Base-by-base conservation (phyloP, 2,113 vertebrate genomes). In the Athene noctua region DNA sequence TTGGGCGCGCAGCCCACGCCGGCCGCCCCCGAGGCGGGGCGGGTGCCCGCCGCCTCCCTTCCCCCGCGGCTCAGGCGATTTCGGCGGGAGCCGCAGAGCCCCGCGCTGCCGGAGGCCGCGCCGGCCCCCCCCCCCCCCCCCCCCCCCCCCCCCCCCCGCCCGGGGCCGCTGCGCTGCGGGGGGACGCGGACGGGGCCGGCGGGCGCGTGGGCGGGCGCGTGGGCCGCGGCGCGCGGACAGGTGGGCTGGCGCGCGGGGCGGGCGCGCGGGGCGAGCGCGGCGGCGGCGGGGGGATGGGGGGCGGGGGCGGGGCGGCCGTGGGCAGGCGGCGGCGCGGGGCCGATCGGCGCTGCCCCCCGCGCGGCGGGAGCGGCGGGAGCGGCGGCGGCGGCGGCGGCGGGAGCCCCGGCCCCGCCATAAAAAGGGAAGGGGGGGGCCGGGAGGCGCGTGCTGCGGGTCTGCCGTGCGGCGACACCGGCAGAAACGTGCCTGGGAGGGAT, bases 351-450 rank as follows among this genome's bases (percentile, higher is more conserved):
- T 86, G 59, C 34, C 32, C 36, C 42, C 54, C 27, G 55, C 47
- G 15, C 54, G 55, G 65, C 58, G 13, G 42, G 42, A 42, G 42
- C 42, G 42, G 42, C 42, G 12, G 42, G 42, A 42, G n/a, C n/a
- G n/a, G n/a, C n/a, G n/a, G n/a, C n/a, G n/a, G n/a, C n/a, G n/a
- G n/a, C n/a, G n/a, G 42, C 42, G 42, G 68, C 42, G 65, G 67
- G 77, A 86, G 92, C 62, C 51, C 40, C n/a, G 74, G 88, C 68
- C 83, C 80, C 57, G 85, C 70, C 38, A 95, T 91, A 81, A 93
- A 84, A 81, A 79, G 70, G 44, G 38, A 44, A 46, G 57, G 72
- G 42, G 18, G 11, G 52, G 44, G 44, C 42, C 49, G 40, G 46
- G 55, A 57, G 63, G 80, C 10, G 47, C 23, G 36, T 49, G 54